A percentile compares a stretch with the other conserved stretches of the same genome.
Conservation (phyloP, 2,888 invertebrate genomes). For the Erynnis tages region DNA sequence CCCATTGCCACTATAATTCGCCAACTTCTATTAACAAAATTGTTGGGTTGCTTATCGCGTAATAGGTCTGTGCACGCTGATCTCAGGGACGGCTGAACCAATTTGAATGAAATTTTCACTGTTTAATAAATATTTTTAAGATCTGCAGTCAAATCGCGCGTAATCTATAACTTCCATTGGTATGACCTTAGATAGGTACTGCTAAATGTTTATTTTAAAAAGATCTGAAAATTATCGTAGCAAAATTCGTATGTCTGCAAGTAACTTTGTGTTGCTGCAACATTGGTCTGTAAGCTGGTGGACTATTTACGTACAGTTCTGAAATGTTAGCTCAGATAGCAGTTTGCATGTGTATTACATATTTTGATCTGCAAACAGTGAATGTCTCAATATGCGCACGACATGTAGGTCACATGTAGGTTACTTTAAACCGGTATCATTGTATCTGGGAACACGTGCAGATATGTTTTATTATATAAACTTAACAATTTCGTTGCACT, state of each 20-base stretch:
- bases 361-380: slow-evolving; percentile 11
- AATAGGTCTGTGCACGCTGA: too few relatives aligned
- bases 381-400: slow-evolving; percentile 11
- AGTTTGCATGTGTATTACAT: neutral
- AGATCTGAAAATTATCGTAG: too few relatives aligned
- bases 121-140: too few relatives aligned
- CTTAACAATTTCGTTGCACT: neutral
- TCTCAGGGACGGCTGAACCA: too few relatives aligned
- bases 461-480: neutral
- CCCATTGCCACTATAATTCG: too few relatives aligned
- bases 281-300: slow-evolving; percentile 1
- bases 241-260: neutral
- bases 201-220: too few relatives aligned
- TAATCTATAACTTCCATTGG: too few relatives aligned
- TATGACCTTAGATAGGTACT: too few relatives aligned
- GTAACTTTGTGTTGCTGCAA: neutral
- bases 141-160: too few relatives aligned
- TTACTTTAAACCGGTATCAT: slow-evolving; percentile 8
- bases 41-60: too few relatives aligned
- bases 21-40: too few relatives aligned
- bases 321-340: slow-evolving; percentile 16
- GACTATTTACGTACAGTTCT: neutral
- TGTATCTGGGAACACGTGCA: slow-evolving; percentile 1
- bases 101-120: too few relatives aligned
- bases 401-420: slow-evolving; percentile 18